These are phyloP conservation scores for Palloptera scutellata DNA, from an alignment of 2,888 invertebrate species.

Conservation along the genomic window DNA sequence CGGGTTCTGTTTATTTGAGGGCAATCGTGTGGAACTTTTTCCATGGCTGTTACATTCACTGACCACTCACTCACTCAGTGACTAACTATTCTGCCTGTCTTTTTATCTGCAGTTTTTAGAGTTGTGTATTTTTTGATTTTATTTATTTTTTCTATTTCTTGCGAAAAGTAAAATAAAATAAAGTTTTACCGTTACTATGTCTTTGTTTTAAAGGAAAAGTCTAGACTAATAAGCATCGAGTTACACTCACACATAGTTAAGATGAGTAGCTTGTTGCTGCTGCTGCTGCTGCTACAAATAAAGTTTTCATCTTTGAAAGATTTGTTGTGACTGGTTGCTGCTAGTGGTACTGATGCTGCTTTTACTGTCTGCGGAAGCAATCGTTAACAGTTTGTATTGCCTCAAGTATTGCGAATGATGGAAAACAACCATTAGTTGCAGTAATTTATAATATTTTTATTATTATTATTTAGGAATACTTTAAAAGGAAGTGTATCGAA, in stretches of 20 bases:
- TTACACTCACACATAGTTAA: neutral
- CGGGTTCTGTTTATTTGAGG: slow-evolving; percentile 7
- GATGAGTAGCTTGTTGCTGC: neutral
- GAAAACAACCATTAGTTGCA: neutral
- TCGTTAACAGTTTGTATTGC: slow-evolving; percentile 20
- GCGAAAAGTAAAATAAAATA: neutral
- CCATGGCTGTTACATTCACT: slow-evolving; percentile 6
- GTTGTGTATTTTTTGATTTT: neutral
- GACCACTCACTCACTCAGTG: neutral
- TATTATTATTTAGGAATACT: no score
- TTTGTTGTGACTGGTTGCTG: neutral
- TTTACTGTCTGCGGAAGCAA: slow-evolving; percentile 1
- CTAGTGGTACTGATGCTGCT: neutral
- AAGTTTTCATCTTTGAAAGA: neutral
- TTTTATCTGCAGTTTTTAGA: neutral
- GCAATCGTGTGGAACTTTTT: slow-evolving; percentile 31
- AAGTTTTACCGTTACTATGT: neutral
- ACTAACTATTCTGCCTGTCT: neutral
- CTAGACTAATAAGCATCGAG: neutral
- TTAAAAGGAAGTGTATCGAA: no score
- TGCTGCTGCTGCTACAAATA: neutral
- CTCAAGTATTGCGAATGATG: slow-evolving; percentile 1
- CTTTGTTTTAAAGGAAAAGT: no score
- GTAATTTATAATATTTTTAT: neutral
- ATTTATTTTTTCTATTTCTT: neutral